Percentiles rank a stretch among this genome's conserved stretches.
phyloP scores from a whole-genome alignment of 2,113 vertebrate genomes.

The Martes martes region DNA sequence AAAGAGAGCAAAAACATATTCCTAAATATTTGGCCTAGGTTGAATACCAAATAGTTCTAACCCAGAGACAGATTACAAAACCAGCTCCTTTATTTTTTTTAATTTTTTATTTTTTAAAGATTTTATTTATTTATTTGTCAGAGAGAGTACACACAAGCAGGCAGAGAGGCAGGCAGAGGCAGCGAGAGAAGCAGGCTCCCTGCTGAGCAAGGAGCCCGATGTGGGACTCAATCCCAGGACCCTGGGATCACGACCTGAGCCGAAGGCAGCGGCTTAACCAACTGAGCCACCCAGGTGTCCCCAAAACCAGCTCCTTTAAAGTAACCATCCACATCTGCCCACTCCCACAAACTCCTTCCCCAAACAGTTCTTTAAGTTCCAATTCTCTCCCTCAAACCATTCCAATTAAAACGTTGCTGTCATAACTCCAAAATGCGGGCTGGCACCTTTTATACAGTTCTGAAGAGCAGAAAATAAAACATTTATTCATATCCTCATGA shows the following conservation, averaged over 20 bases:
- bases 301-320: neutral
- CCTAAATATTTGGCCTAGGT: neutral
- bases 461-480: neutral
- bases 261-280: no score
- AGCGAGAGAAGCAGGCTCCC: no score
- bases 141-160: no score
- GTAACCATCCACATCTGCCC: neutral
- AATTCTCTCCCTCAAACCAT: neutral
- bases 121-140: no score
- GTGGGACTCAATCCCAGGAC: no score
- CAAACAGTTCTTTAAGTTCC: neutral
- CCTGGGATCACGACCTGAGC: no score
- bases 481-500: neutral
- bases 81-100: neutral
- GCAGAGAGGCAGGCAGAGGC: no score
- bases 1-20: neutral
- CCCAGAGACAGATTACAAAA: neutral
- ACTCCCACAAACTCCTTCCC: neutral
- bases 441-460: neutral
- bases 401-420: neutral
- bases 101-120: no score
- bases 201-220: no score
- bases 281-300: no score
- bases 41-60: neutral
- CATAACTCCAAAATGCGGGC: neutral